Conservation (phyloP, 2,888 invertebrate species). For the Trichopria drosophilae region DNA sequence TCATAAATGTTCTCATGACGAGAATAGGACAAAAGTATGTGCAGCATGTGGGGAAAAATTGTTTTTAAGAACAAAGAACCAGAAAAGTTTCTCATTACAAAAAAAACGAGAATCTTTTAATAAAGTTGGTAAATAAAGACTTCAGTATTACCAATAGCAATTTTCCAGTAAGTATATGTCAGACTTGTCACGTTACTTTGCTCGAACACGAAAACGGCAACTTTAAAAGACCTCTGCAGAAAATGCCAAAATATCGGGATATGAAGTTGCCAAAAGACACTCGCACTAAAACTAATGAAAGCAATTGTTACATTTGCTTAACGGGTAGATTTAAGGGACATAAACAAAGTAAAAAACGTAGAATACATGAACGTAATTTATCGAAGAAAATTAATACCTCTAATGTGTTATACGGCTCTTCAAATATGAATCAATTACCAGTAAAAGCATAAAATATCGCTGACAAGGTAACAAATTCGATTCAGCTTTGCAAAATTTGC, state of each 20-base stretch:
- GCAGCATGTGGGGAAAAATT: too few relatives aligned
- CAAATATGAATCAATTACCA: background rate
- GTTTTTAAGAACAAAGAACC: background rate
- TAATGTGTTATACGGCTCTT: background rate
- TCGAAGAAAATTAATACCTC: slow-evolving; percentile 2
- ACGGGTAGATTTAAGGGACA: slow-evolving; percentile 14
- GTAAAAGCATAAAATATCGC: background rate
- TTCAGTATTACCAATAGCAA: background rate
- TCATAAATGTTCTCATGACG: too few relatives aligned
- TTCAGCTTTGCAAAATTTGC: slow-evolving; percentile 9
- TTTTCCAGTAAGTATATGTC: too few relatives aligned
- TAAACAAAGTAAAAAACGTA: background rate
- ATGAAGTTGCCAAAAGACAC: slow-evolving; percentile 3
- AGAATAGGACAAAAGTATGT: too few relatives aligned
- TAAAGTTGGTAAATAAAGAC: background rate
- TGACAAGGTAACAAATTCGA: background rate
- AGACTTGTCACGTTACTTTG: background rate
- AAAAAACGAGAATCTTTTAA: slow-evolving; percentile 2
- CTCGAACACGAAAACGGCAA: background rate
- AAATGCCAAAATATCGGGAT: slow-evolving; percentile 8
- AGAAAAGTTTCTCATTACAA: slow-evolving; percentile 1
- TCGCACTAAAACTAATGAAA: background rate
- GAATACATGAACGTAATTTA: background rate
- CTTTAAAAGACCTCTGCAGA: slow-evolving; percentile 2
- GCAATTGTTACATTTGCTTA: slow-evolving; percentile 9